Evolutionary conservation across 2,113 vertebrate species (phyloP).

Genomic region (Penelope pileata): DNA sequence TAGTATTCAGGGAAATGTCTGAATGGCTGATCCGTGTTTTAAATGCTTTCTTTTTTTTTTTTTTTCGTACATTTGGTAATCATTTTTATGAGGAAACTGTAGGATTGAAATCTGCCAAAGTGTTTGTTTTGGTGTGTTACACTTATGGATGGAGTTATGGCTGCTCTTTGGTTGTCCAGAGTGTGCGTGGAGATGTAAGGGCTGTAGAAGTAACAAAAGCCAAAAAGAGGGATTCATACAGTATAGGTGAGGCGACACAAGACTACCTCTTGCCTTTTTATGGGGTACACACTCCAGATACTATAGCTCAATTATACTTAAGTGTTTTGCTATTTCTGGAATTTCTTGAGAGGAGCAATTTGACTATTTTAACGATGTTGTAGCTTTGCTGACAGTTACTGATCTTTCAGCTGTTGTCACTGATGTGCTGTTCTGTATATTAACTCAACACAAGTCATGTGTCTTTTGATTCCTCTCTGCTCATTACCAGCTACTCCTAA

Average conservation of each 20-base stretch:
- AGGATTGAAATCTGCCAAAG: not conserved
- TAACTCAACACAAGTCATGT: not conserved
- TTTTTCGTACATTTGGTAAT: not conserved
- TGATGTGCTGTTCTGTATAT: not conserved
- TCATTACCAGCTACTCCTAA: not conserved
- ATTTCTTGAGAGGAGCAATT: not conserved
- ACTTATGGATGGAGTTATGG: not conserved
- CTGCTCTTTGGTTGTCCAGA: not conserved
- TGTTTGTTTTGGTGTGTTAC: not conserved
- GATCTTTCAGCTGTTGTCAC: not conserved
- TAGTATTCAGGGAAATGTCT: not conserved
- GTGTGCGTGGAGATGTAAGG: not conserved
- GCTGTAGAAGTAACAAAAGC: not conserved
- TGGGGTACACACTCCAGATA: not conserved
- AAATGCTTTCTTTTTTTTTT: not conserved
- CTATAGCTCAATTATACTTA: not conserved
- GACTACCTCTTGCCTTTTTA: not conserved
- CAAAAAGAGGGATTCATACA: not conserved
- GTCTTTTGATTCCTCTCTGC: not conserved
- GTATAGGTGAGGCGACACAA: not conserved
- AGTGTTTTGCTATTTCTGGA: not conserved
- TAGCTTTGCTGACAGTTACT: not conserved
- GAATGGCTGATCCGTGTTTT: not conserved
- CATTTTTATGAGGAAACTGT: not conserved
- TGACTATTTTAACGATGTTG: not conserved